Evolutionary conservation across 2,797 vertebrate genomes (phyloP).

Genomic region (Syngnathus rostellatus): DNA sequence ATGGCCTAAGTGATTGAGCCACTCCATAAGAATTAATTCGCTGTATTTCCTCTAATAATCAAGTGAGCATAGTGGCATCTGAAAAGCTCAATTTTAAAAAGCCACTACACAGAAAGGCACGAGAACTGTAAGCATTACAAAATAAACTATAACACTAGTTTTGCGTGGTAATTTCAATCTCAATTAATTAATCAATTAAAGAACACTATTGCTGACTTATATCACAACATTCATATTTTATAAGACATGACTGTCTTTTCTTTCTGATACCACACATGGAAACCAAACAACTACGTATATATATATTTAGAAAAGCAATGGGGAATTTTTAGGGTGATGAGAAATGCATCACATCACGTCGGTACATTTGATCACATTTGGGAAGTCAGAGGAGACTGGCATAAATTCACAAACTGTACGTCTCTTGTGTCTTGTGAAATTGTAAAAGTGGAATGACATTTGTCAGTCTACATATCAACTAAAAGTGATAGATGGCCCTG

Average conservation of each 20-base stretch:
- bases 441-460: conserved; percentile 28
- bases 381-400: conserved; percentile 24
- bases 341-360: conserved; percentile 7
- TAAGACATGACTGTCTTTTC: background rate
- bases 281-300: background rate
- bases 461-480: conserved; percentile 52
- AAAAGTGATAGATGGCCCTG: conserved; percentile 44
- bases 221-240: background rate
- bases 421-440: conserved; percentile 31
- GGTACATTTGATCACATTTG: conserved; percentile 20
- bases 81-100: background rate
- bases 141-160: too few species aligned
- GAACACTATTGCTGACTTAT: background rate
- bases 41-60: too few species aligned
- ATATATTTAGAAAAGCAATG: conserved; percentile 4
- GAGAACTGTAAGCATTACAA: too few species aligned
- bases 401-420: conserved; percentile 42
- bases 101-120: background rate
- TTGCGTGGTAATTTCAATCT: too few species aligned
- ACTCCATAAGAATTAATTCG: too few species aligned
- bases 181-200: background rate
- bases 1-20: background rate
- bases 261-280: background rate
- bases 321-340: conserved; percentile 7
- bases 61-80: background rate